These are phyloP conservation scores for Zenarchopterus dispar DNA, from an alignment of 2,797 vertebrate species.

Conservation along the genomic window DNA sequence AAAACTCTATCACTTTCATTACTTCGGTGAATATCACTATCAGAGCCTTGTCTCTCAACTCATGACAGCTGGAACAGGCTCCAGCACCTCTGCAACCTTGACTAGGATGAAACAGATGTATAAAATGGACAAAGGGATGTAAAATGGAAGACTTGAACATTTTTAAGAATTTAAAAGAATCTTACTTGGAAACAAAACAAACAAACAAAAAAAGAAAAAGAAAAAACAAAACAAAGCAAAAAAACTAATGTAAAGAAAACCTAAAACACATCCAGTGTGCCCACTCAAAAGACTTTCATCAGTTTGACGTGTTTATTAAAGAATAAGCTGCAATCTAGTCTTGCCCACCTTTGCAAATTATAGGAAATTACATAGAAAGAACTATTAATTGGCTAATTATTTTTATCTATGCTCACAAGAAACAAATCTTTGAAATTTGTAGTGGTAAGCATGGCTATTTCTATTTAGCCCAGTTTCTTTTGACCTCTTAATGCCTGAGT, in stretches of 20 bases:
- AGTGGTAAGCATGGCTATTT: conserved; percentile 11
- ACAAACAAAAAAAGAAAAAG: neutral
- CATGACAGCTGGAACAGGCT: too few species aligned
- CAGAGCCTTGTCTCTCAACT: too few species aligned
- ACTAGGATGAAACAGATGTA: too few species aligned
- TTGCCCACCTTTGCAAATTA: neutral
- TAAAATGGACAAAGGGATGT: too few species aligned
- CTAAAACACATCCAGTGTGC: conserved; percentile 6
- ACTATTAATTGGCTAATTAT: neutral
- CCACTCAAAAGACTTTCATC: neutral
- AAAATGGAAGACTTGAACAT: conserved; percentile 61
- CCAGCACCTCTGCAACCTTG: too few species aligned
- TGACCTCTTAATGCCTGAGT: conserved; percentile 53
- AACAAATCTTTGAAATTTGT: conserved; percentile 30
- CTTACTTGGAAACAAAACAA: neutral
- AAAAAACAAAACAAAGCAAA: too few species aligned
- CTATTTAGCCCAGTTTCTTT: conserved; percentile 18
- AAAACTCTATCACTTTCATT: conserved; percentile 24
- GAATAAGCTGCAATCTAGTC: conserved; percentile 2
- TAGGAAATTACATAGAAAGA: neutral
- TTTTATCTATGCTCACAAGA: conserved; percentile 1
- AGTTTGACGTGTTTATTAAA: conserved; percentile 4
- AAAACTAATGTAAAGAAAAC: conserved; percentile 18
- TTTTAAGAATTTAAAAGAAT: conserved; percentile 17
- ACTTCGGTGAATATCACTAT: conserved; percentile 41